A percentile compares a stretch with the other conserved stretches of the same genome.
phyloP scores from a whole-genome alignment of 2,113 vertebrate genomes.

The Pseudolaguvia tuberculata region DNA sequence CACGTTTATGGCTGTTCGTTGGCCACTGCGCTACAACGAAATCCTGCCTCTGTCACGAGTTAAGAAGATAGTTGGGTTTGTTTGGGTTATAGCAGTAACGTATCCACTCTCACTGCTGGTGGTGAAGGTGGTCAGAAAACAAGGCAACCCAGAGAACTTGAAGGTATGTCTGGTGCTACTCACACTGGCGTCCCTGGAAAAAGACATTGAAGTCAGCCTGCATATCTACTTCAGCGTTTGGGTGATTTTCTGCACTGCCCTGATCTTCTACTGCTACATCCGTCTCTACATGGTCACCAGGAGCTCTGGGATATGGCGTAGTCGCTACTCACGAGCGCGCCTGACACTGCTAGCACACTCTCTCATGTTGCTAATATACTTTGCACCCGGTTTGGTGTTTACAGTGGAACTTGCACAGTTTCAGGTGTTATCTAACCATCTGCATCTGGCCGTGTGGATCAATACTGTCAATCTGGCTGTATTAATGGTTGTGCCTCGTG shows the following conservation, averaged over 20 bases:
- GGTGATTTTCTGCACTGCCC: slow-evolving; percentile 56
- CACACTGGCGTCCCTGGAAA: slow-evolving; percentile 47
- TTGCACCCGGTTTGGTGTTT: slow-evolving; percentile 68
- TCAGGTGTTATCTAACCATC: slow-evolving; percentile 25
- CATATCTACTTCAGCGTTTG: slow-evolving; percentile 60
- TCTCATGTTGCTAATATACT: slow-evolving; percentile 68
- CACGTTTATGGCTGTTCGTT: slow-evolving; percentile 71
- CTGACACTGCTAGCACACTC: slow-evolving; percentile 70
- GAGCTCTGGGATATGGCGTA: slow-evolving; percentile 70
- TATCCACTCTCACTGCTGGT: slow-evolving; percentile 65
- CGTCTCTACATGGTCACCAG: slow-evolving; percentile 71
- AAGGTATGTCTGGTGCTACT: slow-evolving; percentile 64
- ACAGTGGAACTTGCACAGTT: slow-evolving; percentile 63
- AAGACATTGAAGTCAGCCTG: slow-evolving; percentile 40
- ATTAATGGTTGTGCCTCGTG: slow-evolving; percentile 69
- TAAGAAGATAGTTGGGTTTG: slow-evolving; percentile 53
- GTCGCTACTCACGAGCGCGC: slow-evolving; percentile 71
- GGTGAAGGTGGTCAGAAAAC: slow-evolving; percentile 47
- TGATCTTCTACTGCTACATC: slow-evolving; percentile 73
- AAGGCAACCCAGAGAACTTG: not conserved
- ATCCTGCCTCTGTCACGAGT: slow-evolving; percentile 58
- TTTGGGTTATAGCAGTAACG: slow-evolving; percentile 64
- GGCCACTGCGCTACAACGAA: slow-evolving; percentile 68
- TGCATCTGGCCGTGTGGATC: slow-evolving; percentile 62
- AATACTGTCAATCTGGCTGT: slow-evolving; percentile 66